These are phyloP conservation scores for Phymatocera aterrima DNA, from an alignment of 2,888 invertebrate species.

Conservation along the genomic window DNA sequence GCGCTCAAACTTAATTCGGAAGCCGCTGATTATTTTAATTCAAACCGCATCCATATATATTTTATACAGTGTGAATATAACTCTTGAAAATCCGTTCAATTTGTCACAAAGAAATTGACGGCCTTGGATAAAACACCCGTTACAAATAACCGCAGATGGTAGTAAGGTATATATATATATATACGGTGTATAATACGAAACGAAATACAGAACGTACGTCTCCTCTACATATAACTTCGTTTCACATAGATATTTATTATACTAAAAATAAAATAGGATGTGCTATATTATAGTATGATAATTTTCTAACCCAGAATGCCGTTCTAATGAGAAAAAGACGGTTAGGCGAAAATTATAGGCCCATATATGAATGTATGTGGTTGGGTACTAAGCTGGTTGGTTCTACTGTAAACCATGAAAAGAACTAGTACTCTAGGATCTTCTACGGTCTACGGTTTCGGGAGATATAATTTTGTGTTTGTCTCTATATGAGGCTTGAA, in stretches of 20 bases:
- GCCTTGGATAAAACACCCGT: neutral
- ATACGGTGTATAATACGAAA: neutral
- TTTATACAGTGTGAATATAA: no score
- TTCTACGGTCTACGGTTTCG: no score
- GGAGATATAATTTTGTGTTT: slow-evolving; percentile 8
- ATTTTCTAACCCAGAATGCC: slow-evolving; percentile 13
- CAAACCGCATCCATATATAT: no score
- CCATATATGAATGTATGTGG: slow-evolving; percentile 5
- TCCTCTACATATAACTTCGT: neutral
- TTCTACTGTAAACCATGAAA: neutral
- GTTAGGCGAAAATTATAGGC: slow-evolving; percentile 24
- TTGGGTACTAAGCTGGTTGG: neutral
- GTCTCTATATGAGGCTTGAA: neutral
- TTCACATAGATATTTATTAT: no score
- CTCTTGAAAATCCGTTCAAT: neutral
- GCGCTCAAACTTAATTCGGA: neutral
- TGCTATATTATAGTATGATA: neutral
- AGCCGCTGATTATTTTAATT: slow-evolving; percentile 8
- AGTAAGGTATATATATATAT: neutral
- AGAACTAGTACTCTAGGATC: neutral
- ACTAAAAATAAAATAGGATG: no score
- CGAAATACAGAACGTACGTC: neutral
- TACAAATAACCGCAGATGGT: neutral
- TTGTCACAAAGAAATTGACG: neutral
- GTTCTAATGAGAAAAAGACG: slow-evolving; percentile 13